These are phyloP conservation scores for Aphodius sticticus DNA, from an alignment of 2,888 invertebrate genomes.

Conservation along the genomic window DNA sequence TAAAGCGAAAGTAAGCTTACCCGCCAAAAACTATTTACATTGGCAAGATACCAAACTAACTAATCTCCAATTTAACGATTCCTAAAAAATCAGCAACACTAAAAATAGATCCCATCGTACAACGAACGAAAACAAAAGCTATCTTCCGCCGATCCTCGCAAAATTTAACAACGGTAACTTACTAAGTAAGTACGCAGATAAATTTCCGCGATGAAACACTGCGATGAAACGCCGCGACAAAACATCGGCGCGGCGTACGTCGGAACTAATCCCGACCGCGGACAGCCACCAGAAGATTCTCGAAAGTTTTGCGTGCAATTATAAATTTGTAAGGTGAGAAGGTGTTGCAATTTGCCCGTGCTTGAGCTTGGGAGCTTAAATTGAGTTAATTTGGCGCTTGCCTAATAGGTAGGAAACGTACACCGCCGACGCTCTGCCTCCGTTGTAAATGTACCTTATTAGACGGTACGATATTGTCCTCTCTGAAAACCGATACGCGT, in stretches of 20 bases:
- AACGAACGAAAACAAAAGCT: too few species aligned
- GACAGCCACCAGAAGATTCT: neutral
- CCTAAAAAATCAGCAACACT: too few species aligned
- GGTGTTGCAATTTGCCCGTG: conserved; percentile 4
- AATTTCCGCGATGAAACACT: too few species aligned
- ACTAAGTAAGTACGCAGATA: too few species aligned
- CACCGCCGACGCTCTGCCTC: neutral
- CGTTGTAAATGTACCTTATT: conserved; percentile 4
- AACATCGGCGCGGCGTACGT: neutral
- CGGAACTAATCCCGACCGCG: neutral
- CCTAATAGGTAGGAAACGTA: neutral
- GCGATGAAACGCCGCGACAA: neutral
- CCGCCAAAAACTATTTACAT: too few species aligned
- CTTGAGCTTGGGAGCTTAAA: neutral
- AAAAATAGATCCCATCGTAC: too few species aligned
- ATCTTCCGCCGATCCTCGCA: neutral
- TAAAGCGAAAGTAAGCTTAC: too few species aligned
- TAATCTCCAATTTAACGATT: too few species aligned
- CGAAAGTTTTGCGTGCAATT: neutral
- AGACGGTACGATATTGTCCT: neutral
- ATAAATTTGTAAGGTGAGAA: conserved; percentile 4
- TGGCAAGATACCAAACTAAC: too few species aligned
- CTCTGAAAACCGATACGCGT: neutral
- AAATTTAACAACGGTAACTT: too few species aligned
- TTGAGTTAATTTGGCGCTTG: conserved; percentile 4